phyloP scores from a whole-genome alignment of 1,140 invertebrate species.

The Bombus balteatus region DNA sequence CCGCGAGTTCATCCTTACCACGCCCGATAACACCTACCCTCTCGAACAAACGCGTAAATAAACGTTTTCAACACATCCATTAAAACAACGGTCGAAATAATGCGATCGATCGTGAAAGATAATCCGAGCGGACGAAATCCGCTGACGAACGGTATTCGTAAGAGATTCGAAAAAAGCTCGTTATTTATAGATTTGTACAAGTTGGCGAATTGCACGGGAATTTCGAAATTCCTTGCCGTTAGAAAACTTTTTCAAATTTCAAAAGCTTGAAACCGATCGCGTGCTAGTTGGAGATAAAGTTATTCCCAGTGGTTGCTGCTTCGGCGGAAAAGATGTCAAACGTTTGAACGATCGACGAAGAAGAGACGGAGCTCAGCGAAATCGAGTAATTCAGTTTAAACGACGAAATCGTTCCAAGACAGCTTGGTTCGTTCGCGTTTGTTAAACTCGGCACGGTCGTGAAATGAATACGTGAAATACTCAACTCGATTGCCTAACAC shows the following conservation, averaged over 20 bases:
- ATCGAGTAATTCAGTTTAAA: neutral
- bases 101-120: neutral
- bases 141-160: neutral
- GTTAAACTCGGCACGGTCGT: neutral
- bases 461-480: neutral
- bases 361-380: neutral
- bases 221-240: neutral
- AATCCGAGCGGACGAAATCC: neutral
- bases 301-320: rapidly evolving
- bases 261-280: neutral
- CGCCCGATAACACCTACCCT: conserved; percentile 34
- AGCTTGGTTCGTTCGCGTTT: neutral
- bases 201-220: neutral
- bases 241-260: neutral
- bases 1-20: conserved; percentile 56
- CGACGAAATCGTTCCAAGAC: neutral
- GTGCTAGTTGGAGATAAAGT: no score
- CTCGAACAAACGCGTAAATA: conserved; percentile 1
- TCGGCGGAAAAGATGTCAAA: neutral
- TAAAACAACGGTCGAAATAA: neutral
- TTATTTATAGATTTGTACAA: neutral
- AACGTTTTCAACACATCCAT: neutral
- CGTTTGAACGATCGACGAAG: neutral
- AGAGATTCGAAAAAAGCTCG: neutral
- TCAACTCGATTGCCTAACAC: no score